Evolutionary conservation across 2,113 vertebrate species (phyloP).

Genomic region (Proteles cristata): DNA sequence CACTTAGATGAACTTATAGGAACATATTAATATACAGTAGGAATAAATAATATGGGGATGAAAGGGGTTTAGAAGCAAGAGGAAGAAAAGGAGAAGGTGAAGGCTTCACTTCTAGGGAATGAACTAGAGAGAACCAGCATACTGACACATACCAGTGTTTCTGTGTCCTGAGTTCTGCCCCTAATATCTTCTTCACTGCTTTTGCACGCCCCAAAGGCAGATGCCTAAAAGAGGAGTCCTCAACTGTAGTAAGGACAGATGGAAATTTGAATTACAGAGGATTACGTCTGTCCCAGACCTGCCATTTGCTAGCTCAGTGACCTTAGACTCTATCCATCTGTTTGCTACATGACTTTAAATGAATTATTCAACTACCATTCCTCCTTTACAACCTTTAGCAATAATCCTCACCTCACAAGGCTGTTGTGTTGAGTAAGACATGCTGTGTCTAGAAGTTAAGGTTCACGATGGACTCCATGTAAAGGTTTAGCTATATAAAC

Average conservation of each 20-base stretch:
- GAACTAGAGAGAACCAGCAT: not conserved
- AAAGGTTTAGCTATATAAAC: not conserved
- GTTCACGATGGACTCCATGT: not conserved
- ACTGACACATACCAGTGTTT: not conserved
- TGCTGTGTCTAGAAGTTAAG: not conserved
- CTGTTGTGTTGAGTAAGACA: not conserved
- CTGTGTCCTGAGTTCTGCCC: not conserved
- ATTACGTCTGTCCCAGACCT: not conserved
- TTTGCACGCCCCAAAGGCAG: not conserved
- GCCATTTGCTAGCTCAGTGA: slow-evolving; percentile 1
- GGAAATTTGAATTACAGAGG: slow-evolving; percentile 15
- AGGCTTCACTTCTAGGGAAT: not conserved
- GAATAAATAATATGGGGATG: not conserved
- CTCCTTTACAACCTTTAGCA: not conserved
- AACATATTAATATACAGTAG: not conserved
- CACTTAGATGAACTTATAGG: not conserved
- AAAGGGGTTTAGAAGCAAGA: not conserved
- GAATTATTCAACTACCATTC: not conserved
- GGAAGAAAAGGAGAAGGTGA: not conserved
- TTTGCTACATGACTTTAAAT: not conserved
- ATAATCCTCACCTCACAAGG: not conserved
- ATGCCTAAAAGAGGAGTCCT: not conserved
- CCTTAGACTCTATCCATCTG: slow-evolving; percentile 25
- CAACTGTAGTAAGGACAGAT: not conserved
- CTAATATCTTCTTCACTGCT: not conserved